Conservation (phyloP, 2,797 vertebrate genomes). For the Rallus crepitans region DNA sequence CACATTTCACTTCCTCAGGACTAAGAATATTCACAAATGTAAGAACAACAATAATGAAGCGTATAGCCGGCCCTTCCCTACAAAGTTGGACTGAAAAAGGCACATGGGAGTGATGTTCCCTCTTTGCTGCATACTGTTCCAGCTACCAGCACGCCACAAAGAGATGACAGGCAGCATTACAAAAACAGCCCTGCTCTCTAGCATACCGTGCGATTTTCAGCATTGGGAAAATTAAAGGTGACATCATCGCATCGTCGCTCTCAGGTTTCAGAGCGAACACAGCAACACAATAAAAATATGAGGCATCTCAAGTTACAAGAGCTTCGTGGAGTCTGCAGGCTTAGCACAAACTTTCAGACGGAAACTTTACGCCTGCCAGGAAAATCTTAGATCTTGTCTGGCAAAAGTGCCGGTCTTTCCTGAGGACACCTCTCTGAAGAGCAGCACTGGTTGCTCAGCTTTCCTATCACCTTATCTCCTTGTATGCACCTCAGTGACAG, state of each 20-base stretch:
- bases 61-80: neutral
- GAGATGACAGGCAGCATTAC: neutral
- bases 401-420: neutral
- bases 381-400: conserved; percentile 39
- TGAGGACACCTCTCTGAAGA: neutral
- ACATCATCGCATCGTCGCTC: neutral
- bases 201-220: neutral
- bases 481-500: neutral
- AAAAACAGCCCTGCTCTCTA: neutral
- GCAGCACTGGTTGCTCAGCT: neutral
- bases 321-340: neutral
- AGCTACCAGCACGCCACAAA: neutral
- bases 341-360: neutral
- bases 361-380: neutral
- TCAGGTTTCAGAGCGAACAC: conserved; percentile 22
- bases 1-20: neutral
- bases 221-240: conserved; percentile 3
- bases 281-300: conserved; percentile 33
- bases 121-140: neutral
- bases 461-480: neutral
- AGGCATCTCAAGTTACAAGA: neutral
- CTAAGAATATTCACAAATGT: neutral
- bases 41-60: neutral
- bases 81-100: neutral
- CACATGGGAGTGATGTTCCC: neutral